Conservation (phyloP, 2,113 vertebrate genomes). For the Riparia riparia region DNA sequence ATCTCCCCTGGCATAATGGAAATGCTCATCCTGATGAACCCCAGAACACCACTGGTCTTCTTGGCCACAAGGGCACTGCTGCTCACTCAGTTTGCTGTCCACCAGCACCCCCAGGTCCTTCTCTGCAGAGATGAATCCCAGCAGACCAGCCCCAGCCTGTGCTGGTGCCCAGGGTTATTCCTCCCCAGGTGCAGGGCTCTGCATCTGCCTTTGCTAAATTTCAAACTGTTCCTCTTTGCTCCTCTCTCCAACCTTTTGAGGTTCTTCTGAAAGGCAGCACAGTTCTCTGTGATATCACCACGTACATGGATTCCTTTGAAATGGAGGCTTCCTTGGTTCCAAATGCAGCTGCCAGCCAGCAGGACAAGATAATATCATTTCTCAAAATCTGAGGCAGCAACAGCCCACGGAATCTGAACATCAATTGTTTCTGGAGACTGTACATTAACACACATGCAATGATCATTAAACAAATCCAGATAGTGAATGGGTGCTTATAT, state of each 20-base stretch:
- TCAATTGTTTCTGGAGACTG: background rate
- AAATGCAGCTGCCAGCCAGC: background rate
- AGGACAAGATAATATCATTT: background rate
- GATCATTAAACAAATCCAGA: background rate
- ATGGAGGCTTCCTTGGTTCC: background rate
- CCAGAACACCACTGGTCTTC: background rate
- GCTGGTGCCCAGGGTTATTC: background rate
- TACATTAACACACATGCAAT: background rate
- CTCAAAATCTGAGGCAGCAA: background rate
- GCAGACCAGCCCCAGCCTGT: background rate
- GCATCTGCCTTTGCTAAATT: background rate
- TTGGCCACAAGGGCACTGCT: background rate
- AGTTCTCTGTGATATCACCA: background rate
- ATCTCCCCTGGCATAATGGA: fast-evolving
- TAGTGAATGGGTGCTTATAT: background rate
- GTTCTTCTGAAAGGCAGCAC: background rate
- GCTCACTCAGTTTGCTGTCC: background rate
- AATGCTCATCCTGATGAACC: background rate
- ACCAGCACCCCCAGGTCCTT: background rate
- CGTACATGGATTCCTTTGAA: background rate
- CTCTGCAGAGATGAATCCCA: background rate
- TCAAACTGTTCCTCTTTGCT: background rate
- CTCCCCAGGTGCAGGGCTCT: background rate
- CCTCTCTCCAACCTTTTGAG: background rate
- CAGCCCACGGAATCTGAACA: background rate